These are phyloP conservation scores for Platichthys flesus DNA, from an alignment of 2,113 vertebrate genomes.

Conservation along the genomic window DNA sequence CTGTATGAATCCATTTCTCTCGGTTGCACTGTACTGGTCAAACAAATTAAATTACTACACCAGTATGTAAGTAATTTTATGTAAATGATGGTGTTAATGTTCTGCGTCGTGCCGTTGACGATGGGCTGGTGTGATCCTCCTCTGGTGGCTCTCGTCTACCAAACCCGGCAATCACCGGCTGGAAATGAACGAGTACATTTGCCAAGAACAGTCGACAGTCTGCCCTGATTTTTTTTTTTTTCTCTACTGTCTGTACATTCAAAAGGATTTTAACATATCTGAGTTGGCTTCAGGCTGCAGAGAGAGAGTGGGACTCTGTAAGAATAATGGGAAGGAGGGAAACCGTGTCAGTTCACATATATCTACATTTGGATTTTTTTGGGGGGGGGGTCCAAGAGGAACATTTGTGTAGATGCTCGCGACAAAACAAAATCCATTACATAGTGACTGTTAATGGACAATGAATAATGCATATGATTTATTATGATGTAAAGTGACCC, in stretches of 20 bases:
- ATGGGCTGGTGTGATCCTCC: slow-evolving; percentile 83
- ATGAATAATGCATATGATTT: slow-evolving; percentile 20
- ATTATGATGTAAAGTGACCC: slow-evolving; percentile 12
- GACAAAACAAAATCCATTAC: not conserved
- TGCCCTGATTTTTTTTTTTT: slow-evolving; percentile 44
- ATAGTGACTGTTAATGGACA: not conserved
- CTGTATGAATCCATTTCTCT: slow-evolving; percentile 88
- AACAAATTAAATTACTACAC: slow-evolving; percentile 95
- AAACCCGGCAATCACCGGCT: slow-evolving; percentile 54
- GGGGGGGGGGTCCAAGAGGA: not conserved
- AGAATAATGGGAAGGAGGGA: slow-evolving; percentile 49
- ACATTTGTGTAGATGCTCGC: not conserved
- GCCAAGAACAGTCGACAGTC: slow-evolving; percentile 71
- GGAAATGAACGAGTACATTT: slow-evolving; percentile 73
- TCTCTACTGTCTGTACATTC: slow-evolving; percentile 46
- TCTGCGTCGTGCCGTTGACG: slow-evolving; percentile 91
- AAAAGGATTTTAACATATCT: slow-evolving; percentile 69
- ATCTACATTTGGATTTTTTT: slow-evolving; percentile 28
- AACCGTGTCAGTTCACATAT: slow-evolving; percentile 54
- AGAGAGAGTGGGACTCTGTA: slow-evolving; percentile 46
- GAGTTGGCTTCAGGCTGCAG: slow-evolving; percentile 62
- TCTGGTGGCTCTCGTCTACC: slow-evolving; percentile 84
- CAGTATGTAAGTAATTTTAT: slow-evolving; percentile 98
- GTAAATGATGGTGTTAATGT: slow-evolving; percentile 99
- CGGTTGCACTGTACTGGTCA: slow-evolving; percentile 88